Conservation (phyloP, 1,140 invertebrate species). For the Scaptomyza montana region DNA sequence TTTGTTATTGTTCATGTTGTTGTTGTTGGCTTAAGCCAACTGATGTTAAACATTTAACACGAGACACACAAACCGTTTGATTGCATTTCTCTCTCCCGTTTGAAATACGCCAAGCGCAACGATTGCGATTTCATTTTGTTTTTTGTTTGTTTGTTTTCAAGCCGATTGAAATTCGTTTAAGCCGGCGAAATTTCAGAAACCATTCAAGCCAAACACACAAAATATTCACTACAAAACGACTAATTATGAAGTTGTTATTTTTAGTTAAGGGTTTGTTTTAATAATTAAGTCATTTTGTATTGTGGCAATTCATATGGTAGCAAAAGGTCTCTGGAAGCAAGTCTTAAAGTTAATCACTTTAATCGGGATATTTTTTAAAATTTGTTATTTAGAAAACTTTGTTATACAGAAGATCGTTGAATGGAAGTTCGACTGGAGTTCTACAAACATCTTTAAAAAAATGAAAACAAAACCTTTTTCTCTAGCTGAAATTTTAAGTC, state of each 20-base stretch:
- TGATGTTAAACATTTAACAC: slow-evolving; percentile 25
- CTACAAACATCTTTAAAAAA: no score
- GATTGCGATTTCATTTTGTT: slow-evolving; percentile 12
- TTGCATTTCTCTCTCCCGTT: slow-evolving; percentile 15
- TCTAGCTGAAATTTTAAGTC: no score
- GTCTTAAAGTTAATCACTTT: no score
- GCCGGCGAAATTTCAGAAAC: not conserved
- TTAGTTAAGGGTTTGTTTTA: not conserved
- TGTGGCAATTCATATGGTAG: no score
- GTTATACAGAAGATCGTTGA: no score
- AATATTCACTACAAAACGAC: not conserved
- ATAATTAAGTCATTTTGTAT: no score
- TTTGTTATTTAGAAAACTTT: no score
- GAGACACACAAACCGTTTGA: slow-evolving; percentile 3
- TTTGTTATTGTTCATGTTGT: slow-evolving; percentile 1
- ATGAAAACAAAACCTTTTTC: no score
- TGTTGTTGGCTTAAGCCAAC: slow-evolving; percentile 4
- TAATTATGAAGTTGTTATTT: not conserved
- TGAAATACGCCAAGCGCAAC: slow-evolving; percentile 9
- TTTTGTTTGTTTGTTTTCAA: slow-evolving; percentile 3
- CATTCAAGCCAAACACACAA: slow-evolving; percentile 1
- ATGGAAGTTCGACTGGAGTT: no score
- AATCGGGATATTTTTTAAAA: no score
- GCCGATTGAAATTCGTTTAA: slow-evolving; percentile 13
- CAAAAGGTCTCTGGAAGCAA: no score